Evolutionary conservation across 1,140 invertebrate species (phyloP).

Genomic region (Lasaia peninsularis): DNA sequence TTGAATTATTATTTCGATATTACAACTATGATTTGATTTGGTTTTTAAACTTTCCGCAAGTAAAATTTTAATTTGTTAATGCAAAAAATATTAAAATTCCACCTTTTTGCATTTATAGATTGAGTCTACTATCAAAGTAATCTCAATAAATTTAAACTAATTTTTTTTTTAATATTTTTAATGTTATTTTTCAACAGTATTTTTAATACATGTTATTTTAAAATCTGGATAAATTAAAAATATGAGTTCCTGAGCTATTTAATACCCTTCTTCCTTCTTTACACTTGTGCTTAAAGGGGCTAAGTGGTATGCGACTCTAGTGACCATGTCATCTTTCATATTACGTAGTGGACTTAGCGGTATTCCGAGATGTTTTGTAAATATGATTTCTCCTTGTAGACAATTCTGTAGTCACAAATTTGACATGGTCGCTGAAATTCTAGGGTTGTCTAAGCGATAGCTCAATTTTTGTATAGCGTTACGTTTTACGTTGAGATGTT

Average conservation of each 20-base stretch:
- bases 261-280: slow-evolving; percentile 46
- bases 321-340: slow-evolving; percentile 57
- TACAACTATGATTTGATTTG: too few species aligned
- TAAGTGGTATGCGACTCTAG: slow-evolving; percentile 67
- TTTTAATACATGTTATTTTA: neutral
- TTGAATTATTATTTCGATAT: too few species aligned
- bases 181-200: neutral
- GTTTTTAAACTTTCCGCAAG: too few species aligned
- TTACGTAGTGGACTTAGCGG: slow-evolving; percentile 14
- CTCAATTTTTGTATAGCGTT: slow-evolving; percentile 55
- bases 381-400: slow-evolving; percentile 40
- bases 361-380: slow-evolving; percentile 45
- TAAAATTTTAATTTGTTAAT: too few species aligned
- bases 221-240: neutral
- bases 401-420: slow-evolving; percentile 25
- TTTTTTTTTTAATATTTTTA: neutral
- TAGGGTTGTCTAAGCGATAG: slow-evolving; percentile 73
- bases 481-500: slow-evolving; percentile 26
- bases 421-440: slow-evolving; percentile 70
- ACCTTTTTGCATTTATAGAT: neutral
- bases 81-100: neutral
- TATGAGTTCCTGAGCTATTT: slow-evolving; percentile 47
- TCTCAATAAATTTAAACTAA: neutral
- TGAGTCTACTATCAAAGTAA: neutral
- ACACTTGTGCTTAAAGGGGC: slow-evolving; percentile 59